A percentile compares a stretch with the other conserved stretches of the same genome.
These are phyloP conservation scores for Prietella phreatophila DNA, from an alignment of 2,113 vertebrate genomes.

Conservation along the genomic window DNA sequence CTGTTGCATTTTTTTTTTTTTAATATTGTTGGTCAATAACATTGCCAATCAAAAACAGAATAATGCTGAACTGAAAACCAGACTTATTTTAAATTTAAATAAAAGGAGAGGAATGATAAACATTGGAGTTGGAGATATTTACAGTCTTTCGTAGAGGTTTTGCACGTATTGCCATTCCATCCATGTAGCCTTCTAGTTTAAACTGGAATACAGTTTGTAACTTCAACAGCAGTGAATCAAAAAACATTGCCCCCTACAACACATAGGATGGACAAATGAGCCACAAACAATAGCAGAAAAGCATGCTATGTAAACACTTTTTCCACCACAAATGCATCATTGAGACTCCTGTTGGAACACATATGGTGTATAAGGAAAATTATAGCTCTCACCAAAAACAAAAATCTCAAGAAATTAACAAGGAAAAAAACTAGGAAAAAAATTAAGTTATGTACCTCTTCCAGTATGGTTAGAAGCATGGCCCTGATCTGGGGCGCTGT, in stretches of 20 bases:
- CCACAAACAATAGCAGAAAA: background rate
- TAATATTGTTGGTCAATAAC: background rate
- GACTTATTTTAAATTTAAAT: background rate
- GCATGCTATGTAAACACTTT: background rate
- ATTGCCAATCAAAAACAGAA: background rate
- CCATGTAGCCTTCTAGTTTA: conserved; percentile 94
- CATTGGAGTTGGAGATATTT: background rate
- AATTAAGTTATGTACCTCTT: conserved; percentile 77
- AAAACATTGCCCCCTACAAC: conserved; percentile 88
- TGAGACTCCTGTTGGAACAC: background rate
- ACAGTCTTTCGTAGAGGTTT: conserved; percentile 92
- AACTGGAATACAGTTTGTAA: conserved; percentile 92
- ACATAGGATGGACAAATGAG: background rate
- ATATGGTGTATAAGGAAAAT: background rate
- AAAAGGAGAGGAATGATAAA: background rate
- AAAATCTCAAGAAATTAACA: background rate
- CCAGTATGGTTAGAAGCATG: conserved; percentile 86
- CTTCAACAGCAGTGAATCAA: conserved; percentile 90
- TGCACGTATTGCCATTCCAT: conserved; percentile 90
- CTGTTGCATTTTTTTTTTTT: background rate
- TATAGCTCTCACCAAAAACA: background rate
- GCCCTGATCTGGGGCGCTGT: conserved; percentile 78
- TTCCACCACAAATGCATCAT: background rate
- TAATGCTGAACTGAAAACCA: background rate
- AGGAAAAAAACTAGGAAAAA: background rate